Evolutionary conservation across 1,140 invertebrate genomes (phyloP).

Genomic region (Drosophila tropicalis): DNA sequence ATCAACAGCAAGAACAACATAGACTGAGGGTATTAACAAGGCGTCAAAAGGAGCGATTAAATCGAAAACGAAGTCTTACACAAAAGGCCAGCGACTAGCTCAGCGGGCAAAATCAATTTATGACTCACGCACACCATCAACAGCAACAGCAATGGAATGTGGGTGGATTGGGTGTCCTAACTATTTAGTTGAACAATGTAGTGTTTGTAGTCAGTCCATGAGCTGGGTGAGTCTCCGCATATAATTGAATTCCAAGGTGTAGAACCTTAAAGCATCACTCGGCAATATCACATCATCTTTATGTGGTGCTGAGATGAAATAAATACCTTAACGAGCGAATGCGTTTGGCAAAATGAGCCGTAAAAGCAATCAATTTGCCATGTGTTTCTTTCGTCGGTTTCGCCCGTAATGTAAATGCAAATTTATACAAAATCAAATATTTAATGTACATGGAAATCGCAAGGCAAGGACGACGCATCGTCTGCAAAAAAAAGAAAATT

Average conservation of each 20-base stretch:
- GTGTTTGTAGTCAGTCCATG: slow-evolving; percentile 27
- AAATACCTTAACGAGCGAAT: slow-evolving; percentile 67
- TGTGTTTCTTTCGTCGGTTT: slow-evolving; percentile 59
- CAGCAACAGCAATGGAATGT: too few species aligned
- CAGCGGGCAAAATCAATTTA: slow-evolving; percentile 59
- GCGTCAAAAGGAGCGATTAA: slow-evolving; percentile 69
- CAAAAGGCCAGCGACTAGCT: slow-evolving; percentile 24
- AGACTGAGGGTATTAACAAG: slow-evolving; percentile 45
- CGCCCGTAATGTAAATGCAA: slow-evolving; percentile 51
- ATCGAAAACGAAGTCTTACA: slow-evolving; percentile 39
- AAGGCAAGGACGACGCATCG: slow-evolving; percentile 14
- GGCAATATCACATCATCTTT: slow-evolving; percentile 43
- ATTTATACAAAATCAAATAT: slow-evolving; percentile 59
- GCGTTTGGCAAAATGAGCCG: slow-evolving; percentile 70
- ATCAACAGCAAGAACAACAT: neutral
- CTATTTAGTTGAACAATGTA: slow-evolving; percentile 38
- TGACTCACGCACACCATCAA: slow-evolving; percentile 50
- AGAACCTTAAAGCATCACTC: neutral
- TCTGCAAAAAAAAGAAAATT: slow-evolving; percentile 25
- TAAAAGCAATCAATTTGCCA: slow-evolving; percentile 78
- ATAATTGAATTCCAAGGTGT: neutral
- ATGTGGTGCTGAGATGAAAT: slow-evolving; percentile 56
- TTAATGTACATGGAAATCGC: slow-evolving; percentile 40
- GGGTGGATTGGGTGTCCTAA: slow-evolving; percentile 29
- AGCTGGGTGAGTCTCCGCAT: slow-evolving; percentile 16